Evolutionary conservation across 2,888 invertebrate species (phyloP).

Genomic region (Morinoia aosen): DNA sequence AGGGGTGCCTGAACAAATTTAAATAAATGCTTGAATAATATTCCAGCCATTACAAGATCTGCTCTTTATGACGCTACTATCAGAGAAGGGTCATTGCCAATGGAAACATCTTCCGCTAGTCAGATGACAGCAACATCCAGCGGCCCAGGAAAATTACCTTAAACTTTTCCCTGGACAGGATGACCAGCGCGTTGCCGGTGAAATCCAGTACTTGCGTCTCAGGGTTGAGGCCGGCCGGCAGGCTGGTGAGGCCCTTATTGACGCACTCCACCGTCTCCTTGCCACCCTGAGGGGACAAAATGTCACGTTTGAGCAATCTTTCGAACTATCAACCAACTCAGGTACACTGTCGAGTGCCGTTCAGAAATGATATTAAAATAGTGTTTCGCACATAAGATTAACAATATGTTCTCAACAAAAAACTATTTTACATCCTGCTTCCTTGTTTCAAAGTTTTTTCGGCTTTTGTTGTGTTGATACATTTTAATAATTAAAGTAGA

Average conservation of each 20-base stretch:
- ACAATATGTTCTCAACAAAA: too few relatives aligned
- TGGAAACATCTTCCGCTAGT: neutral
- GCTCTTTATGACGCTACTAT: neutral
- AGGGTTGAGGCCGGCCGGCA: constrained; percentile 85
- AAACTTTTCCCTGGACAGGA: constrained; percentile 84
- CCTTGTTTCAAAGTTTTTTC: too few relatives aligned
- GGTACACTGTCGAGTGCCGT: neutral
- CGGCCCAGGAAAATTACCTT: neutral
- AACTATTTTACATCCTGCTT: too few relatives aligned
- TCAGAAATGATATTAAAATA: too few relatives aligned
- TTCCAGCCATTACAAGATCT: neutral
- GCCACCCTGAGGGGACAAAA: constrained; percentile 77
- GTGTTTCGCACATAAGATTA: too few relatives aligned
- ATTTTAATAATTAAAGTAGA: too few relatives aligned
- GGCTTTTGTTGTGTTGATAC: too few relatives aligned
- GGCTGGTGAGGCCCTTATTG: constrained; percentile 81
- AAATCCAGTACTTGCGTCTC: constrained; percentile 87
- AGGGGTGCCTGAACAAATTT: neutral
- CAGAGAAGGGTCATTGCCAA: too few relatives aligned
- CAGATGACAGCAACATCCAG: neutral
- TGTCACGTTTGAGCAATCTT: neutral
- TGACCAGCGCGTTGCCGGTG: constrained; percentile 85
- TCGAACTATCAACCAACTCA: neutral
- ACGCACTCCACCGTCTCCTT: constrained; percentile 92
- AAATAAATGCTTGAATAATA: neutral